Evolutionary conservation across 2,797 vertebrate genomes (phyloP).

Genomic region (Clarias pachynema): DNA sequence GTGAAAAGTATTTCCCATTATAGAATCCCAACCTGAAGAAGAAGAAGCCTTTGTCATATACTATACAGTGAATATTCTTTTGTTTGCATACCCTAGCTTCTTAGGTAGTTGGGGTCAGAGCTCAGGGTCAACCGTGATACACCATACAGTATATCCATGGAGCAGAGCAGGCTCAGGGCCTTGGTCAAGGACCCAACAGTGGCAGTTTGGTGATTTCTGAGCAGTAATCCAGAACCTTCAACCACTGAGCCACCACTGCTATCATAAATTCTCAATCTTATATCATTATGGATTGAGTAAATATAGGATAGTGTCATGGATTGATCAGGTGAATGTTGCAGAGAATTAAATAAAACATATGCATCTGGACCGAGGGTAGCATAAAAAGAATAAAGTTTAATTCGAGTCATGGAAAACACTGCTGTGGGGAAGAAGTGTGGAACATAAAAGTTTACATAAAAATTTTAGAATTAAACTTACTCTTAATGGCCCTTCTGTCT

Average conservation of each 20-base stretch:
- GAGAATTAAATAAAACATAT: background rate
- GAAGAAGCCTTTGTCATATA: background rate
- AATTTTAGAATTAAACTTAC: background rate
- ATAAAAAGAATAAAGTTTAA: background rate
- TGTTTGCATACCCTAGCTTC: background rate
- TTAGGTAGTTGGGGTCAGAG: too few relatives aligned
- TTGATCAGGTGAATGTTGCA: background rate
- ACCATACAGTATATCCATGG: too few relatives aligned
- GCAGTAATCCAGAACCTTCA: background rate
- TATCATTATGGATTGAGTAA: background rate
- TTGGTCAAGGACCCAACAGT: background rate
- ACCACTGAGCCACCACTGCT: background rate
- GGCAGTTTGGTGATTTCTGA: background rate
- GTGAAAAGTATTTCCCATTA: background rate
- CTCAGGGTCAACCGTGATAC: background rate
- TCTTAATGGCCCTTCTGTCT: constrained; percentile 10
- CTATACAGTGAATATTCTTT: background rate
- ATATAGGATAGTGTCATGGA: background rate
- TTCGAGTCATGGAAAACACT: background rate
- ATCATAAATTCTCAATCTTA: background rate
- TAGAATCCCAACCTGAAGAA: background rate
- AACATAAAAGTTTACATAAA: constrained; percentile 10
- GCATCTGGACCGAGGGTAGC: background rate
- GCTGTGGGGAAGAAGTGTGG: background rate
- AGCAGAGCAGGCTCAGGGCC: background rate